phyloP scores from a whole-genome alignment of 37 sponge, comb jelly and placozoan species.

The Agelas oroides region DNA sequence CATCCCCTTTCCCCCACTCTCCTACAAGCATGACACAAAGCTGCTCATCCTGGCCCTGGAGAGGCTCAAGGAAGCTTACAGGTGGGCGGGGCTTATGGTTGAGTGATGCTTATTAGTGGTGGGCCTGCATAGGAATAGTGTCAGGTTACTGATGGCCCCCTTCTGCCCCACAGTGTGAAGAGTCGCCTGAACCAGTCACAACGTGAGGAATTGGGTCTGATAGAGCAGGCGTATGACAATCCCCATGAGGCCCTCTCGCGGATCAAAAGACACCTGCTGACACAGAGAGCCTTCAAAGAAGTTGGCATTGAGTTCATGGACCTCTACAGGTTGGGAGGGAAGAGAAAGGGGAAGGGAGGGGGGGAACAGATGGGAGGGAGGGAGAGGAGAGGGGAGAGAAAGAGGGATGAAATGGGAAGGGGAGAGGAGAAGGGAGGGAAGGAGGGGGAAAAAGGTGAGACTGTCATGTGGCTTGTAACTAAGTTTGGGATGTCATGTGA shows the following conservation, averaged over 20 bases:
- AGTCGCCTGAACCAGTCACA: conserved; percentile 97
- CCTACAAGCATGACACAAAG: conserved; percentile 99
- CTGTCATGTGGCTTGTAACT: too few relatives aligned
- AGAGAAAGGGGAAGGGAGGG: too few relatives aligned
- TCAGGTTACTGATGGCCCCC: not conserved
- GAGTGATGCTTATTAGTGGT: too few relatives aligned
- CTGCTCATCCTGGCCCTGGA: conserved; percentile 98
- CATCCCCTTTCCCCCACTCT: conserved; percentile 98
- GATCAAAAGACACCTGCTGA: conserved; percentile 96
- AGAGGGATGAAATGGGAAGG: too few relatives aligned
- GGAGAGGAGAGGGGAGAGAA: too few relatives aligned
- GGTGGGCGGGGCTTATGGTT: conserved; percentile 33
- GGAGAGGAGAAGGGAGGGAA: too few relatives aligned
- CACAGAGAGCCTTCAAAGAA: conserved; percentile 99
- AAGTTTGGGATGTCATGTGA: not conserved
- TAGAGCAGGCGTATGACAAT: conserved; percentile 99
- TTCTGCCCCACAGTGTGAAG: conserved; percentile 88
- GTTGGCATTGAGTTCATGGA: conserved; percentile 99
- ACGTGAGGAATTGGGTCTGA: conserved; percentile 97
- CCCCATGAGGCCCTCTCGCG: conserved; percentile 98
- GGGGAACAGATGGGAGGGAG: too few relatives aligned
- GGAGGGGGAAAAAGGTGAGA: too few relatives aligned
- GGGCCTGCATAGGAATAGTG: too few relatives aligned
- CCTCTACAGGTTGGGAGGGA: conserved; percentile 91
- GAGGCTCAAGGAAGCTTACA: conserved; percentile 98